Base-by-base conservation (phyloP, 2,797 vertebrate genomes). In the Oryzias sinensis region DNA sequence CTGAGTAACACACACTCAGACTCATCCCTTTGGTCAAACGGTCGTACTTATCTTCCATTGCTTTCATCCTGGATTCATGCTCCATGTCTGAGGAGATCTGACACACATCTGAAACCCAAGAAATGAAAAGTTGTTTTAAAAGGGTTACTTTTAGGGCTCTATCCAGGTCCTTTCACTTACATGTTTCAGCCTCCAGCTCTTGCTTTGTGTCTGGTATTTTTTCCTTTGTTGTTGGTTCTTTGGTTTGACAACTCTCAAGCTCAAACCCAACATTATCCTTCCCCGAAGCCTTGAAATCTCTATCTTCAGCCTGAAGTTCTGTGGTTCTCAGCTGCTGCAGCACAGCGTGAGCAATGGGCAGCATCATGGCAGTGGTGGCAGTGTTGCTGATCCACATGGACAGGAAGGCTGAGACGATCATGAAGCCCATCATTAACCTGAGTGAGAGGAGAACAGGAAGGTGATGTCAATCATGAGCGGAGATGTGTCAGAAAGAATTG, bases 331-430 rank as follows among this genome's bases (percentile, higher is more conserved):
- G 86, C 89, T 98, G 94, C 4, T 94, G 68, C 77, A 98, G 81
- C 42, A 98, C 94, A 0, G 96, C 95, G 0, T 93, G 87, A 0
- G 93, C 87, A 0, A 99, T 98, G 61, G 97, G 97, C 50, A 98
- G 59, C 97, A 99, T 98, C 97, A 99, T 98, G 87, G 97, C 95
- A 0, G 95, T 93, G 52, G 95, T 95, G 82, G 97, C 97, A 0
- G 95, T 95, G 83, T 99, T 99, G 86, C 95, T 98, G 86, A 98
- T 97, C 97, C 97, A 99, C 97, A 99, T 99, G 2, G 97, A 99
- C 62, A 99, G 90, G 87, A 98, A 96, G 37, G 96, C 86, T 0
- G 97, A 95, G 70, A 96, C 93, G 0, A 60, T 0, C 97, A 99
- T 99, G 90, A 99, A 97, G 9, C 97, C 97, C 56, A 97, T 84